Evolutionary conservation across 2,888 invertebrate species (phyloP), one percentile per base, ranked within the genome.

Genomic region (Drymonia ruficornis): DNA sequence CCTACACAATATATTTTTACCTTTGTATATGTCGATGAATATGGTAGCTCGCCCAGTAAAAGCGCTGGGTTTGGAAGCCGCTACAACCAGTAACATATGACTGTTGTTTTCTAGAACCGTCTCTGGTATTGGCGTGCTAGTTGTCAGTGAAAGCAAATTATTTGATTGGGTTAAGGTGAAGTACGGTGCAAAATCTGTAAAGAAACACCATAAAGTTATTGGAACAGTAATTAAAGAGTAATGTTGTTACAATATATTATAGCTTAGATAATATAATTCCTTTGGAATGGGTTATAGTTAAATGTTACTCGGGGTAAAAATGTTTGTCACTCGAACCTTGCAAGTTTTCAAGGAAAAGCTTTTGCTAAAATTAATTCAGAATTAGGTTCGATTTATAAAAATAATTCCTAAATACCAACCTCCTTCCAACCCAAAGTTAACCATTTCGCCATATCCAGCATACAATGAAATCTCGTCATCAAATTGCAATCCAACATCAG

Each of bases 381-480:
- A n/a, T n/a, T n/a, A n/a, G n/a, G n/a, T n/a, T n/a, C n/a, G n/a
- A n/a, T n/a, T 23, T 23, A 23, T 23, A 23, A 23, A 23, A 23
- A 1, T 1, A 23, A 23, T 2, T 23, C 0, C 23, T 23, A 23
- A 23, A 16, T 16, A 31, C 34, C 4, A 13, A 84, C 85, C 85
- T 65, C 81, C 84, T 55, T 72, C 72, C 44, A 85, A 62, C 23
- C 48, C 43, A 63, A 86, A 84, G 13, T 44, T 55, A 23, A 83
- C 82, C 5, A 74, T 74, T 29, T 67, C 68, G 54, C 84, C 85
- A 56, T 69, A 82, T 19, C 86, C 86, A 38, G 65, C 55, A 6
- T 50, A 45, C 16, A 86, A 69, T 18, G 66, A 61, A 38, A 85
- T 81, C 16, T 53, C 49, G 56, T 80, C 74, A 38, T 70, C 62